Conservation (phyloP, 2,888 invertebrate genomes). For the Gymnocheta viridis region DNA sequence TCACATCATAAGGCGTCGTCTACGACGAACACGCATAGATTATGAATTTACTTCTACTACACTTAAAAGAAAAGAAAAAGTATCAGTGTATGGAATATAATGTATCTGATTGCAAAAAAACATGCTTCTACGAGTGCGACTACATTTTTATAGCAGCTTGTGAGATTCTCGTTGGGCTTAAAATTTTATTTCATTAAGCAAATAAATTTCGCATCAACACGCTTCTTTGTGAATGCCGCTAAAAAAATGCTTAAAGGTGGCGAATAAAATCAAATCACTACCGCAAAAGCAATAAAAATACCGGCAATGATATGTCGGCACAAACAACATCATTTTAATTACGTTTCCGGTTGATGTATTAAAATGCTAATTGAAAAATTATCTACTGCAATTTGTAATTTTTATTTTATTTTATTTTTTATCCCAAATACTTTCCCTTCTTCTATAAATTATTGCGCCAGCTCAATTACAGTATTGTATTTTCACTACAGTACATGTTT, state of each 20-base stretch:
- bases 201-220: slow-evolving; percentile 20
- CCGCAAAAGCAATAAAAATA: slow-evolving; percentile 9
- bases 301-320: slow-evolving; percentile 25
- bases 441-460: neutral
- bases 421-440: slow-evolving; percentile 14
- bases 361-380: slow-evolving; percentile 68
- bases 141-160: neutral
- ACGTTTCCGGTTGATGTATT: slow-evolving; percentile 67
- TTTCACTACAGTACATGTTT: slow-evolving; percentile 39
- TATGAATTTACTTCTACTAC: slow-evolving; percentile 3
- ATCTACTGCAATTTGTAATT: slow-evolving; percentile 44
- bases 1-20: slow-evolving; percentile 18
- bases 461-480: neutral
- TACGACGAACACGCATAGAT: slow-evolving; percentile 3
- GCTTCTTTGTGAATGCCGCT: slow-evolving; percentile 26
- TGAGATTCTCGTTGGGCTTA: neutral
- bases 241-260: slow-evolving; percentile 14
- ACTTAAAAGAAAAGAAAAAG: neutral
- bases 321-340: slow-evolving; percentile 54
- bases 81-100: neutral
- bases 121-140: neutral
- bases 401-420: slow-evolving; percentile 33
- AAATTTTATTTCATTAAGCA: neutral
- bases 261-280: slow-evolving; percentile 18
- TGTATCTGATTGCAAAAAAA: neutral